Evolutionary conservation across 2,888 invertebrate genomes (phyloP), one percentile per base, ranked within the genome.

Genomic region (Zhuqinia jingwanae): DNA sequence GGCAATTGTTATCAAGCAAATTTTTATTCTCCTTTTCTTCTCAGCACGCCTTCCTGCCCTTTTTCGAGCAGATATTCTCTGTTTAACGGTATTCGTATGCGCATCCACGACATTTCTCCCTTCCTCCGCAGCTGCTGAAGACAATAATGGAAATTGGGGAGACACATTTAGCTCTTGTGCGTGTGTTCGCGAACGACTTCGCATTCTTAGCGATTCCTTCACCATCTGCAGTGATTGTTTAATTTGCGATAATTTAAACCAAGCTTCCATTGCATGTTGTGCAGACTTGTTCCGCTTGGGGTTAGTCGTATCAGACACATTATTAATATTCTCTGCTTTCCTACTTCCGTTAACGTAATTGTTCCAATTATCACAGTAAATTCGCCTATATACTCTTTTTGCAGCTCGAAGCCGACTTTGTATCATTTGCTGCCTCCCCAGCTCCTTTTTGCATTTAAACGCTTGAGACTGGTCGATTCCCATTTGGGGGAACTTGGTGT

Each of bases 401-500:
- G 75, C 82, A 27, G 47, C 50, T 2, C 47, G 63, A 17, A 82
- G 17, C 0, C 82, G 75, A 75, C 60, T 82, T n/a, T 75, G 58
- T 30, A 82, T 27, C 82, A 82, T 75, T 1, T 75, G 73, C 75
- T 82, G 82, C 17, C 27, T 60, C 0, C 75, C 60, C 50, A 75
- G 25, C 60, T 82, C 82, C 63, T 63, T 82, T 42, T 75, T 82
- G 17, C 13, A 20, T 17, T 56, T 58, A 30, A 82, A 82, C 10
- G 60, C 63, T 2, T 17, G 15, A 0, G 82, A 82, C 36, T 82
- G 82, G 30, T 82, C 82, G 0, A 82, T 45, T 13, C 82, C 82
- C 82, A 82, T 82, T 25, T 82, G 82, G 8, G 82, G 82, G 25
- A 82, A 82, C 22, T 30, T 60, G 17, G 82, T 82, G 6, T 75